Evolutionary conservation across 2,113 vertebrate species (phyloP).

Genomic region (pig (Sus scrofa)): DNA sequence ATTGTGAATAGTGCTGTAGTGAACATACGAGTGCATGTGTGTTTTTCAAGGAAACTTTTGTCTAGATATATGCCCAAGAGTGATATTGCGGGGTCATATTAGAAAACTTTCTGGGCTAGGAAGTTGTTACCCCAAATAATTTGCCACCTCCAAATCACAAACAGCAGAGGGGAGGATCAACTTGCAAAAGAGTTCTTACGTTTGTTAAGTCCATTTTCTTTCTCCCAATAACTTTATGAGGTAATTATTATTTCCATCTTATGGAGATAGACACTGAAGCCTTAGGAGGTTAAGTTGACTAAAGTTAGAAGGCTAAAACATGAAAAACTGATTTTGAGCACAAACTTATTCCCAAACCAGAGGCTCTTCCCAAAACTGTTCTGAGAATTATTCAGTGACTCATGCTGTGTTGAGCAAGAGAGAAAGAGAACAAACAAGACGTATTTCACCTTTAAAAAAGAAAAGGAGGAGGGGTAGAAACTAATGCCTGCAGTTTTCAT

Average conservation of each 20-base stretch:
- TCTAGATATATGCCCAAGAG: no score
- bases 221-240: background rate
- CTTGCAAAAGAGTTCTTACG: background rate
- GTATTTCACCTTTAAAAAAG: constrained; percentile 43
- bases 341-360: background rate
- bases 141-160: background rate
- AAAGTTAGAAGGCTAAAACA: constrained; percentile 15
- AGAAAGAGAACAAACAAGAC: background rate
- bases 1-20: no score
- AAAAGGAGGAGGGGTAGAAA: background rate
- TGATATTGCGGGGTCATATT: no score
- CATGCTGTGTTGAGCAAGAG: background rate
- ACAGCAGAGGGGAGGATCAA: rapidly evolving
- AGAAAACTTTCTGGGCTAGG: background rate
- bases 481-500: constrained; percentile 43
- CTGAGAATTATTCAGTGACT: background rate
- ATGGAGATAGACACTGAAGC: background rate
- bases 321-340: background rate
- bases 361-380: background rate
- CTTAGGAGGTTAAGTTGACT: background rate
- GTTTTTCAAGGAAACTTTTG: no score
- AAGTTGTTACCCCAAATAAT: background rate
- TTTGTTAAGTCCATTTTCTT: background rate
- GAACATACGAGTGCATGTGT: no score
- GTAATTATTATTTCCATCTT: background rate